Percentiles rank a stretch among this genome's conserved stretches.
phyloP scores from a whole-genome alignment of 2,797 vertebrate genomes.

The Hipposideros larvatus region DNA sequence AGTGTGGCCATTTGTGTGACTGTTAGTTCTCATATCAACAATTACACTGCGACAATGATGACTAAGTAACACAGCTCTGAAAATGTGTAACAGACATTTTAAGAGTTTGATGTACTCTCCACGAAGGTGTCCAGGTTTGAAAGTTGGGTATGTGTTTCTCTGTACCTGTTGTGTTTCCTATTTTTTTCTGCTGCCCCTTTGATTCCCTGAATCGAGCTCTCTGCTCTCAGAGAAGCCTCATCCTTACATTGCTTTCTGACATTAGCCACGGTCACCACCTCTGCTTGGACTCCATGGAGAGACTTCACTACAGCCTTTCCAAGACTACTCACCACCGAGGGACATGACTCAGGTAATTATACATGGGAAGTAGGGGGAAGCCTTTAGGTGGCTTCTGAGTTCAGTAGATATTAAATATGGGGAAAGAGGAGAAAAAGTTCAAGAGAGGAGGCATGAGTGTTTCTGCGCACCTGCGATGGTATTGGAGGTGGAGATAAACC shows the following conservation, averaged over 20 bases:
- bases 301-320: conserved; percentile 75
- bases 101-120: neutral
- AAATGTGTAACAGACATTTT: neutral
- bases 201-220: neutral
- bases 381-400: neutral
- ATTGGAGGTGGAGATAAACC: neutral
- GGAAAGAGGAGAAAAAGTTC: neutral
- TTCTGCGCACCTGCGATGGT: neutral
- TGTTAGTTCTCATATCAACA: neutral
- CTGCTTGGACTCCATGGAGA: conserved; percentile 42
- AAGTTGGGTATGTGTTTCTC: neutral
- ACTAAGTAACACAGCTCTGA: neutral
- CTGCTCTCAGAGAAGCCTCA: conserved; percentile 34
- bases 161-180: neutral
- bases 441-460: neutral
- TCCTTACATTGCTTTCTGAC: conserved; percentile 76
- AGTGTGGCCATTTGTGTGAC: neutral
- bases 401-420: neutral
- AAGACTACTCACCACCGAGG: conserved; percentile 47
- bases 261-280: conserved; percentile 77
- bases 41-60: neutral
- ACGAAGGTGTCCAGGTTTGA: neutral
- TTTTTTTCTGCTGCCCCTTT: conserved; percentile 17
- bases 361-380: neutral
- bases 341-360: conserved; percentile 82